Conservation (phyloP, 2,113 vertebrate genomes). For the Mesitornis unicolor region DNA sequence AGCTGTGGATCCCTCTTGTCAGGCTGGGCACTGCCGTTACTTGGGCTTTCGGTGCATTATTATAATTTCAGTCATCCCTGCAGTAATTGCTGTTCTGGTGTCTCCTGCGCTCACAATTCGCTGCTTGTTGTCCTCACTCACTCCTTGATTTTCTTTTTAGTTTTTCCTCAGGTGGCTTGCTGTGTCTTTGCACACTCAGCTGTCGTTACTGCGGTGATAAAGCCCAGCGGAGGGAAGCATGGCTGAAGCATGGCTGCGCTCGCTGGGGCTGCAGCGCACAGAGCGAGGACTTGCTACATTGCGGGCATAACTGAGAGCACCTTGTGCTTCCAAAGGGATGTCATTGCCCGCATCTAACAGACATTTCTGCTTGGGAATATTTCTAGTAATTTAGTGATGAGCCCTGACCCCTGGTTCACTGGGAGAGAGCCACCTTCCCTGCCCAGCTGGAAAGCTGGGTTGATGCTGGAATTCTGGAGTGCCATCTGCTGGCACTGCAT, state of each 20-base stretch:
- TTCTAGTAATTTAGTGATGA: rapidly evolving
- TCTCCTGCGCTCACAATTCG: not conserved
- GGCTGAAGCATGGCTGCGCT: rapidly evolving
- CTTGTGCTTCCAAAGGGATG: rapidly evolving
- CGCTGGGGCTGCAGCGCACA: rapidly evolving
- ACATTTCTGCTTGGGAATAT: not conserved
- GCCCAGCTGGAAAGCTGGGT: not conserved
- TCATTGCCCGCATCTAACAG: rapidly evolving
- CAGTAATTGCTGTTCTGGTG: not conserved
- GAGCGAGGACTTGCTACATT: rapidly evolving
- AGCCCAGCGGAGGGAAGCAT: rapidly evolving
- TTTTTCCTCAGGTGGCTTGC: not conserved
- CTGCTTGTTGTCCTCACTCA: not conserved
- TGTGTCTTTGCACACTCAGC: rapidly evolving
- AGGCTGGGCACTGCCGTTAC: not conserved
- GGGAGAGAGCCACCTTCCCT: not conserved
- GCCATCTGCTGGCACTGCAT: not conserved
- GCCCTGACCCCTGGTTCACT: not conserved
- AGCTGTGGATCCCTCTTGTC: not conserved
- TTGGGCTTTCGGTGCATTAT: rapidly evolving
- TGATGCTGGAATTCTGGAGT: not conserved
- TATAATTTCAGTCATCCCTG: not conserved
- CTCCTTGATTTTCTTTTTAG: not conserved
- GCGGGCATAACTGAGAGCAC: rapidly evolving
- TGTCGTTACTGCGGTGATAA: rapidly evolving